phyloP scores from a whole-genome alignment of 2,797 vertebrate species.

The Argentina silus region DNA sequence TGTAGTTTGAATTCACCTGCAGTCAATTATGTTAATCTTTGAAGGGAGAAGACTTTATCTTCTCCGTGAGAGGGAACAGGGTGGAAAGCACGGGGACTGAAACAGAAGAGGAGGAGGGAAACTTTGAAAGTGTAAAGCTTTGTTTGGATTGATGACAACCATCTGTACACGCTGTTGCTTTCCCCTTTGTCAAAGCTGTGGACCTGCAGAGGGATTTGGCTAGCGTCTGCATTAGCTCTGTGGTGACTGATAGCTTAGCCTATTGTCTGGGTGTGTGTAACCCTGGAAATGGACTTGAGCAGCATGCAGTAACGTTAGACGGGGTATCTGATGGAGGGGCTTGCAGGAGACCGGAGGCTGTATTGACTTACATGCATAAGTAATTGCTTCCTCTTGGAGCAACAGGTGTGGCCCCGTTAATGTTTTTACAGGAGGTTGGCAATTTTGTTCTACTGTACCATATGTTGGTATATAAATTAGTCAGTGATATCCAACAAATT shows the following conservation, averaged over 20 bases:
- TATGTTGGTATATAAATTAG: constrained; percentile 29
- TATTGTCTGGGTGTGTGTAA: constrained; percentile 46
- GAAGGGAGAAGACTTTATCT: constrained; percentile 58
- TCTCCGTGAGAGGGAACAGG: constrained; percentile 44
- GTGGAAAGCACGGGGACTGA: constrained; percentile 14
- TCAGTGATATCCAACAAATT: constrained; percentile 15
- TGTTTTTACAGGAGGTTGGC: constrained; percentile 48
- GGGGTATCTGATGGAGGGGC: constrained; percentile 68
- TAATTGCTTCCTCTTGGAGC: constrained; percentile 73
- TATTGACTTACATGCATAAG: constrained; percentile 70
- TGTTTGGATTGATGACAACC: constrained; percentile 73
- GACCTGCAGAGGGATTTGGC: constrained; percentile 26
- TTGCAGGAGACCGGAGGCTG: constrained; percentile 46
- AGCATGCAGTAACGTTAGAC: constrained; percentile 68
- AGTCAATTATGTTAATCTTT: constrained; percentile 50
- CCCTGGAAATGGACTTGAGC: constrained; percentile 49
- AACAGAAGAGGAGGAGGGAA: constrained; percentile 44
- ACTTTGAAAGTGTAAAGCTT: constrained; percentile 58
- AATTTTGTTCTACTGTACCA: constrained; percentile 29
- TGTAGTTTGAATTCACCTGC: constrained; percentile 49
- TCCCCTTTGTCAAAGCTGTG: constrained; percentile 38
- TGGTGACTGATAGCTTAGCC: constrained; percentile 60
- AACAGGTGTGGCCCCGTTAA: constrained; percentile 66
- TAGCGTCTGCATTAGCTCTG: constrained; percentile 42
- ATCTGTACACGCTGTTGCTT: constrained; percentile 59